Conservation (phyloP, 2,888 invertebrate species). For the Ctena decussata region DNA sequence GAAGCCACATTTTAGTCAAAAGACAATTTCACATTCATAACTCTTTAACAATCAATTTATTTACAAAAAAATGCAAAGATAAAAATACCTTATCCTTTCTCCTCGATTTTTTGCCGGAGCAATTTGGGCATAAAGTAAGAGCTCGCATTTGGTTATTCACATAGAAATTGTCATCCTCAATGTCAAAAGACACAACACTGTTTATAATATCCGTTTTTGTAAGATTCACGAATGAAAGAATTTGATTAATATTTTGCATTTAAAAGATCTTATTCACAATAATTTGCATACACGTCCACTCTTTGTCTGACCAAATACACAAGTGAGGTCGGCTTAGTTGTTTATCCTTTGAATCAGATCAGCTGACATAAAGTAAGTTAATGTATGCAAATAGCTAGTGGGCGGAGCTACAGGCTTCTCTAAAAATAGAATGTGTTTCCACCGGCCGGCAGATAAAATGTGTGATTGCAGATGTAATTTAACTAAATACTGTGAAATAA, state of each 20-base stretch:
- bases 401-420: conserved; percentile 43
- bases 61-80: no score
- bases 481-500: no score
- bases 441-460: not conserved
- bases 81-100: conserved; percentile 4
- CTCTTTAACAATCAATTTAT: no score
- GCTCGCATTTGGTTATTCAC: conserved; percentile 3
- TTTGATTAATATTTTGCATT: not conserved
- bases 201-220: conserved; percentile 8
- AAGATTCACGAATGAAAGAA: not conserved
- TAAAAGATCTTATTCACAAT: not conserved
- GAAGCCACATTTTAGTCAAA: no score
- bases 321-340: not conserved
- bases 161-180: not conserved
- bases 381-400: conserved; percentile 40
- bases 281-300: no score
- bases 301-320: not conserved
- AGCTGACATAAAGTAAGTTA: conserved; percentile 55
- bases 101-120: not conserved
- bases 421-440: conserved; percentile 19
- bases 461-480: no score
- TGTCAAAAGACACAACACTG: not conserved
- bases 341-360: conserved; percentile 18
- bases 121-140: not conserved
- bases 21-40: no score